A percentile compares a stretch with the other conserved stretches of the same genome.
Conservation (phyloP, 2,888 invertebrate genomes). For the Stenodera caucasica region DNA sequence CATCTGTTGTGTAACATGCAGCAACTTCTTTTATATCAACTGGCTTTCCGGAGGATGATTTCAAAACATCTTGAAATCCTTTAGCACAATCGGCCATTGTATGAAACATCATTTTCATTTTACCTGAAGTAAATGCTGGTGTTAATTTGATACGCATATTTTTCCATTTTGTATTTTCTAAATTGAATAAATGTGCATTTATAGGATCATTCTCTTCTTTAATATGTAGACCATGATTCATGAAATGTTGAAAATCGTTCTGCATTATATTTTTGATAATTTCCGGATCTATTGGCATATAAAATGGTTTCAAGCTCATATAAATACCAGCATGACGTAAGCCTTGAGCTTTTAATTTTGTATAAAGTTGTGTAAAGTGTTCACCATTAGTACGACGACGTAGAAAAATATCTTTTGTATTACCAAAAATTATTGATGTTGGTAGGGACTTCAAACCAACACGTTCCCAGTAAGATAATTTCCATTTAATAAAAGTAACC, state of each 20-base stretch:
- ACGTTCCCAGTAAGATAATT: constrained; percentile 14
- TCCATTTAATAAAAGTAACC: constrained; percentile 16
- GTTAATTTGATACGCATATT: too few relatives aligned
- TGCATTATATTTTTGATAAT: background rate
- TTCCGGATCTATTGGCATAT: background rate
- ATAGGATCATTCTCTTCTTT: too few relatives aligned
- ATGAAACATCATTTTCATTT: constrained; percentile 34
- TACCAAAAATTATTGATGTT: background rate
- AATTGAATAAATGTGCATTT: too few relatives aligned
- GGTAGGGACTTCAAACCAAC: background rate
- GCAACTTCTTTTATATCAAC: constrained; percentile 55
- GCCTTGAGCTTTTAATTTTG: background rate
- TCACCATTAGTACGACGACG: background rate
- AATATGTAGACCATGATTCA: too few relatives aligned
- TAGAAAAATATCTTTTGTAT: background rate
- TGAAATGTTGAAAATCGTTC: too few relatives aligned
- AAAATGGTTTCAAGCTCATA: background rate
- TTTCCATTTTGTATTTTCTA: too few relatives aligned
- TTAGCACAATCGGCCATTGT: constrained; percentile 23
- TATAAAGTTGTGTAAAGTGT: background rate
- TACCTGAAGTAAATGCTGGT: too few relatives aligned
- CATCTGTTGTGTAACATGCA: constrained; percentile 57
- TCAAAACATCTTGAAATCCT: constrained; percentile 39
- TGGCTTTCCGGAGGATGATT: constrained; percentile 29
- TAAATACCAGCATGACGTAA: background rate